Evolutionary conservation across 2,797 vertebrate species (phyloP).

Genomic region (Aeoliscus strigatus): DNA sequence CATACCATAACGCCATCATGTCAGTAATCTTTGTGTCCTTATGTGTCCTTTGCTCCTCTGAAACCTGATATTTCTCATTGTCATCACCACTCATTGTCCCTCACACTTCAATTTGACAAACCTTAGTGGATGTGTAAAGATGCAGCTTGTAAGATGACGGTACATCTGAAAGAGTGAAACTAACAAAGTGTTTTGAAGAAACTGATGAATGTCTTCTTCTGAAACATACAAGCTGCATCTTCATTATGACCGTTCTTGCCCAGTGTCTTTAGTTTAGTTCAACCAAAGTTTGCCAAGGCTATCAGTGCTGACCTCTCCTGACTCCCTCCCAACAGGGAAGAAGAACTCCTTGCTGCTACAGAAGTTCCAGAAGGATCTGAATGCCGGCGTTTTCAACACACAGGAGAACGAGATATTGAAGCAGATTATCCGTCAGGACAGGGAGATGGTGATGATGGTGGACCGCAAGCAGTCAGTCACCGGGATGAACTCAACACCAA

Average conservation of each 20-base stretch:
- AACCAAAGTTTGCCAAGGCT: slow-evolving; percentile 42
- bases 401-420: slow-evolving; percentile 99
- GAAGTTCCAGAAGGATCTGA: slow-evolving; percentile 99
- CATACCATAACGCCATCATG: slow-evolving; percentile 39
- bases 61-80: slow-evolving; percentile 52
- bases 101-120: slow-evolving; percentile 36
- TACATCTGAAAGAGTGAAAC: too few species aligned
- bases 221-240: slow-evolving; percentile 55
- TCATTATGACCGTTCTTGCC: slow-evolving; percentile 24
- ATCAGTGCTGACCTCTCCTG: slow-evolving; percentile 55
- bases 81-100: slow-evolving; percentile 65
- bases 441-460: slow-evolving; percentile 94
- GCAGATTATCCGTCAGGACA: slow-evolving; percentile 97
- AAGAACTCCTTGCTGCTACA: slow-evolving; percentile 98
- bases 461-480: slow-evolving; percentile 81
- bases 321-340: slow-evolving; percentile 83
- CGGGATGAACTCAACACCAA: slow-evolving; percentile 81
- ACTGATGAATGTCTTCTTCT: too few species aligned
- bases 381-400: slow-evolving; percentile 98
- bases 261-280: slow-evolving; percentile 39
- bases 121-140: slow-evolving; percentile 41
- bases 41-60: slow-evolving; percentile 52
- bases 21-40: slow-evolving; percentile 58
- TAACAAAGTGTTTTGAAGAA: too few species aligned
- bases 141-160: slow-evolving; percentile 64